Evolutionary conservation across 1,140 invertebrate species (phyloP), one percentile per base, ranked within the genome.

Genomic region (Varroa destructor): DNA sequence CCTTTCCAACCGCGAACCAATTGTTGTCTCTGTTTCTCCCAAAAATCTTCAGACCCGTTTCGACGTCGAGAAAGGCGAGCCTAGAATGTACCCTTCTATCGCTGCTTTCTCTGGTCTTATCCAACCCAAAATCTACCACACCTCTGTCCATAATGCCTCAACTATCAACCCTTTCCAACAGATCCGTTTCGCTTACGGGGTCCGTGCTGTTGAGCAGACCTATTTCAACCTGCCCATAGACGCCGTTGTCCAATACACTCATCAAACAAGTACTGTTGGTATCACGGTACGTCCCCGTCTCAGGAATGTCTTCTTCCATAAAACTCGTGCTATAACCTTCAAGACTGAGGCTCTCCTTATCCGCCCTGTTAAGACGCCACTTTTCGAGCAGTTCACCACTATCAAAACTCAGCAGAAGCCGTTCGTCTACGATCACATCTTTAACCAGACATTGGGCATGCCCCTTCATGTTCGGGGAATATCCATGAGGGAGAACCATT

Each of bases 361-460:
- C 61, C 61, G 61, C 36, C 12, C 40, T 67, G 61, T 40, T 40
- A 37, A 67, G 1, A 67, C 14, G 61, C 61, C 61, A 5, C 61
- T 67, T 40, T 1, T 67, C 37, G 61, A 67, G 36, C 61, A 46
- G 40, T 67, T 36, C 37, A 67, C 61, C 61, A 46, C 46, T 37
- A 37, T 67, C 37, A 67, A 67, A 37, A 67, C 61, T 37, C 61
- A 67, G 61, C 61, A 67, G 61, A 67, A 67, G 61, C 61, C 61
- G 2, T 67, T 36, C 61, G 61, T 67, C 61, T 67, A 43, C 36
- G 61, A 67, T 37, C 61, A 37, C 61, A 40, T 46, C 36, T 46
- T 67, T 37, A 37, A 37, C 4, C 14, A 67, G 61, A n/a, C 14
- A 37, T 46, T 67, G 12, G 61, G 61, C 36, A 67, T 67, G 61